Conservation (phyloP, 2,888 invertebrate species). For the Micoletzkya japonica region DNA sequence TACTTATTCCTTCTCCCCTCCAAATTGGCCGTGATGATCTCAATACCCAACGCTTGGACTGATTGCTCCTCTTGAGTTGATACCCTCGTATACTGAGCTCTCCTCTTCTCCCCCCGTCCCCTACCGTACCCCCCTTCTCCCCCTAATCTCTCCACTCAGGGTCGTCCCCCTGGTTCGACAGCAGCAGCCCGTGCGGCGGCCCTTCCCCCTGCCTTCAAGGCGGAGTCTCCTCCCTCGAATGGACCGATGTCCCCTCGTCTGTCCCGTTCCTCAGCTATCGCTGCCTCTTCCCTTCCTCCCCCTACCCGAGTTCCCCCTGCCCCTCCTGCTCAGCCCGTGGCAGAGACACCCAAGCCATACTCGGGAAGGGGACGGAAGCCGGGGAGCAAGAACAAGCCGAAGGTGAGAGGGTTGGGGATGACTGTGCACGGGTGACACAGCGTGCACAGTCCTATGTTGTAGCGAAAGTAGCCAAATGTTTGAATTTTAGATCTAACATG, state of each 20-base stretch:
- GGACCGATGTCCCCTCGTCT: conserved; percentile 24
- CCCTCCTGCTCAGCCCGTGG: not conserved
- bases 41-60: conserved; percentile 4
- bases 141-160: too few relatives aligned
- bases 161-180: conserved; percentile 19
- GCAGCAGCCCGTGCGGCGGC: conserved; percentile 17
- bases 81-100: not conserved
- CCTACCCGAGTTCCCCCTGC: conserved; percentile 15
- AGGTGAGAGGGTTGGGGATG: conserved; percentile 28
- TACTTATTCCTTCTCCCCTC: not conserved
- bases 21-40: not conserved
- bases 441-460: not conserved
- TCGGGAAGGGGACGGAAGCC: conserved; percentile 56
- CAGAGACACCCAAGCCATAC: conserved; percentile 27
- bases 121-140: too few relatives aligned
- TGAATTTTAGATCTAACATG: too few relatives aligned
- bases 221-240: conserved; percentile 17
- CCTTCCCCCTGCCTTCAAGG: conserved; percentile 1
- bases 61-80: not conserved
- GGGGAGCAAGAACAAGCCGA: conserved; percentile 61
- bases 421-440: not conserved
- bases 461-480: too few relatives aligned
- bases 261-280: conserved; percentile 10
- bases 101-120: too few relatives aligned
- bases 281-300: conserved; percentile 16